Evolutionary conservation across 2,113 vertebrate genomes (phyloP).

Genomic region (Rhynchopsitta pachyrhyncha): DNA sequence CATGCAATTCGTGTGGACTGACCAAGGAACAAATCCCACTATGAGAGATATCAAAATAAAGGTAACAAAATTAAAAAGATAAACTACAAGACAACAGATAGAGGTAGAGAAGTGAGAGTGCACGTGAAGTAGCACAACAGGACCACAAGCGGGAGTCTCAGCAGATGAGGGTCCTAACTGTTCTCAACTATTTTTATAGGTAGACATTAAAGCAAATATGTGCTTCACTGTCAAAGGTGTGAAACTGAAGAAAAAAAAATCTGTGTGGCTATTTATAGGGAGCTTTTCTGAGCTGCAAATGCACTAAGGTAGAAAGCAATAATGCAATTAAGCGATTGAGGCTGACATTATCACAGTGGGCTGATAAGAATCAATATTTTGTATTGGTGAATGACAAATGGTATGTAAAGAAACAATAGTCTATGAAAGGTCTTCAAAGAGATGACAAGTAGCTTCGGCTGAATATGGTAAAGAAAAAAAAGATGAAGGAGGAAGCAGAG

Average conservation of each 20-base stretch:
- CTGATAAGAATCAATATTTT: slow-evolving; percentile 2
- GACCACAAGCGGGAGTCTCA: background rate
- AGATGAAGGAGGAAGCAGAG: background rate
- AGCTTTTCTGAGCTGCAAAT: background rate
- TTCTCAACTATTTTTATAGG: background rate
- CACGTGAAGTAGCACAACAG: background rate
- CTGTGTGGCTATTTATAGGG: background rate
- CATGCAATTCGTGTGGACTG: background rate
- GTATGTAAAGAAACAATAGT: background rate
- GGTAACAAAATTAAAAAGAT: background rate
- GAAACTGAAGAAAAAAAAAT: background rate
- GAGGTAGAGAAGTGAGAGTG: background rate
- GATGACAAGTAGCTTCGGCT: background rate
- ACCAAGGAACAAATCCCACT: background rate
- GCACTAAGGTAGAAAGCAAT: background rate
- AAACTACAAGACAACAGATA: background rate
- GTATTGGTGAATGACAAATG: background rate
- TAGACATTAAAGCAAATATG: background rate
- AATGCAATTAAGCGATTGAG: background rate
- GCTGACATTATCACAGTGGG: background rate
- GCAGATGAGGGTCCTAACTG: background rate
- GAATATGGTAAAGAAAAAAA: background rate
- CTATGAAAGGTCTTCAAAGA: background rate
- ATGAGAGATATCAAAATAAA: background rate
- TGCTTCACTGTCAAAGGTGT: background rate